Percentiles rank a stretch among this genome's conserved stretches.
Conservation (phyloP, 23 tunicate genomes). For the Styela plicata region DNA sequence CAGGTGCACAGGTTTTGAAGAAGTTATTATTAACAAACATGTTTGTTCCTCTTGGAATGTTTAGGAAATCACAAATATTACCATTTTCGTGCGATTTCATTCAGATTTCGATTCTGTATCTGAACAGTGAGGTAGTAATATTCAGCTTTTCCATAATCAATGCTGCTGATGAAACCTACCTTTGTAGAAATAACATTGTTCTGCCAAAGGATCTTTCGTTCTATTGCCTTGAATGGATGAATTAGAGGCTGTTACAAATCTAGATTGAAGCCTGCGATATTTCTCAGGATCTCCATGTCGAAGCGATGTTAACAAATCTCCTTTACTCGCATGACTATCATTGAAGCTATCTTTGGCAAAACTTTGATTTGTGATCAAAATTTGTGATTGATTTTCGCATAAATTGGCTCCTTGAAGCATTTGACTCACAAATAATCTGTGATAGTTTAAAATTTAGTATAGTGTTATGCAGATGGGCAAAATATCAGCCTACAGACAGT, state of each 20-base stretch:
- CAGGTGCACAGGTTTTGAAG: too few relatives aligned
- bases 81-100: too few relatives aligned
- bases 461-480: too few relatives aligned
- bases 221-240: neutral
- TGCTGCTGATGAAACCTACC: neutral
- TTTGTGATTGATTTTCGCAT: neutral
- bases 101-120: too few relatives aligned
- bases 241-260: slow-evolving; percentile 25
- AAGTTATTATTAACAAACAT: too few relatives aligned
- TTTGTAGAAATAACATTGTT: slow-evolving; percentile 9
- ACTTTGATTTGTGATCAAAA: neutral
- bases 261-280: slow-evolving; percentile 40
- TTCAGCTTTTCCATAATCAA: neutral
- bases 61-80: too few relatives aligned
- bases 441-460: too few relatives aligned
- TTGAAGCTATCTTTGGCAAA: neutral
- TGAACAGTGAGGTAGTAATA: too few relatives aligned
- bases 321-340: neutral
- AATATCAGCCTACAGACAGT: too few relatives aligned
- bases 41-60: too few relatives aligned
- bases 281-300: slow-evolving; percentile 57
- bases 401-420: neutral
- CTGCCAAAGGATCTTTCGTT: slow-evolving; percentile 21
- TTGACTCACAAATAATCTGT: slow-evolving; percentile 19
- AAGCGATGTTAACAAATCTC: slow-evolving; percentile 2